Evolutionary conservation across 2,888 invertebrate genomes (phyloP), one percentile per base, ranked within the genome.

Genomic region (Caenorhabditis wallacei): DNA sequence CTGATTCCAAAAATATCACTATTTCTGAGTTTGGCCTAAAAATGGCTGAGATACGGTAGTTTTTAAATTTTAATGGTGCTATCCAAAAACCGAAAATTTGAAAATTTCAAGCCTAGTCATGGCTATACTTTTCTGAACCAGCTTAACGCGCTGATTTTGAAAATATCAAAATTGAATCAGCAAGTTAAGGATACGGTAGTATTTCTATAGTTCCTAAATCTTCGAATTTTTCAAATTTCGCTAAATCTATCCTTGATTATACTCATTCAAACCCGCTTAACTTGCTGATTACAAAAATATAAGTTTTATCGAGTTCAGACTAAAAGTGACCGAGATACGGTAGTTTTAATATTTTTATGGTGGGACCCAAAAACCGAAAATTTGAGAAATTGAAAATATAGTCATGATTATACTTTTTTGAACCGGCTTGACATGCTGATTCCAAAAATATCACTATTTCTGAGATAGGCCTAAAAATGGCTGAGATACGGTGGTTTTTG

Each of bases 261-360:
- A 30, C 30, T 30, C 30, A 30, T 30, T 30, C 30, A 30, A 30
- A 30, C 30, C 30, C 4, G 30, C 3, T 30, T 30, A 8, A 3
- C 8, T 30, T 64, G 24, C 43, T 64, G 64, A 26, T 51, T 37
- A n/a, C 35, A 61, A 61, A 22, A 26, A 48, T 43, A 4, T 10
- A 43, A 43, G 13, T 10, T 10, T 43, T 16, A 10, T 2, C 2
- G 13, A 43, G 16, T 13, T 43, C 20, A 18, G 20, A 51, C 8
- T 4, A 51, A 51, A 51, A 51, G 7, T 51, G 16, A 8, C 16
- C 22, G 51, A 51, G 22, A 51, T 20, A 20, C 22, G n/a, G 51
- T 51, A 20, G 51, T 20, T 8, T 51, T 46, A 3, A 2, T 46
- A 3, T 46, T 46, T 40, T 46, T 3, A 3, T 46, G 46, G 13